These are phyloP conservation scores for Canis aureus DNA, from an alignment of 2,113 vertebrate genomes.

Conservation along the genomic window DNA sequence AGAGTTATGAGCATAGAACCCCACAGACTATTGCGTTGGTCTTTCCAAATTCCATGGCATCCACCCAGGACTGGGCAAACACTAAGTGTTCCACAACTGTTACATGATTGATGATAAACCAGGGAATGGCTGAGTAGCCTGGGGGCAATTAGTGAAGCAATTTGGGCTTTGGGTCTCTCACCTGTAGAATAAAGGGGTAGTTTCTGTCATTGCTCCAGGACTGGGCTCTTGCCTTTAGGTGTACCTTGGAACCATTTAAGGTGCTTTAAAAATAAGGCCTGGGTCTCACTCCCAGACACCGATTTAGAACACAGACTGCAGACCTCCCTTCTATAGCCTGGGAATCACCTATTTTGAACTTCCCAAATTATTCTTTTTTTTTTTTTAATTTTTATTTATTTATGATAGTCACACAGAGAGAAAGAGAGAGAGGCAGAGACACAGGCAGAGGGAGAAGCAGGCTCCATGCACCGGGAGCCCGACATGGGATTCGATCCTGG, in stretches of 20 bases:
- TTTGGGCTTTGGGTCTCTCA: background rate
- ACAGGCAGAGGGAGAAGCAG: too few relatives aligned
- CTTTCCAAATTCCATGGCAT: background rate
- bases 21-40: accelerated
- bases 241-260: background rate
- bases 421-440: too few relatives aligned
- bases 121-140: background rate
- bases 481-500: too few relatives aligned
- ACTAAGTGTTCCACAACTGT: background rate
- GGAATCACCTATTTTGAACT: background rate
- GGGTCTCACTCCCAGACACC: background rate
- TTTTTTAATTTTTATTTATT: too few relatives aligned
- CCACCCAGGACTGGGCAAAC: background rate
- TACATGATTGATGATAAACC: background rate
- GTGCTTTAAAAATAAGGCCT: background rate
- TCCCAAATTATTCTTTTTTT: background rate
- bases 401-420: too few relatives aligned
- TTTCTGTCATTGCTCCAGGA: background rate
- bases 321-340: background rate
- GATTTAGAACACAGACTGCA: background rate
- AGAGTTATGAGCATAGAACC: background rate
- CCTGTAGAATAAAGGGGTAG: background rate
- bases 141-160: background rate
- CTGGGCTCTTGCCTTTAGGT: background rate
- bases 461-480: too few relatives aligned